A percentile compares a stretch with the other conserved stretches of the same genome.
Conservation (phyloP, 2,797 vertebrate genomes). For the Sebastolobus alascanus region DNA sequence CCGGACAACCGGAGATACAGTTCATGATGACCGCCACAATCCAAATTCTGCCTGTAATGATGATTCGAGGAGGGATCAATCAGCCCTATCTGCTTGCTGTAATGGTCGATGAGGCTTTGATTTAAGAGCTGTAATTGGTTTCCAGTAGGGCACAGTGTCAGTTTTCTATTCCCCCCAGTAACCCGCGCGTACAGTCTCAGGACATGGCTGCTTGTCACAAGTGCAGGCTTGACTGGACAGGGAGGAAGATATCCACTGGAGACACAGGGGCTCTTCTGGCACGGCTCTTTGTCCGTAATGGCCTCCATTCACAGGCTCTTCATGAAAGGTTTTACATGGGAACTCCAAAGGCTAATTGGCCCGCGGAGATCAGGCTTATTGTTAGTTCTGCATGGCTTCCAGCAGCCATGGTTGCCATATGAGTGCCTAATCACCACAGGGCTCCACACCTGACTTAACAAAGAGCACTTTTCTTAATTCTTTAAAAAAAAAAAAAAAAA, state of each 20-base stretch:
- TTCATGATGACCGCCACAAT: conserved; percentile 41
- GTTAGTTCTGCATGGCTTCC: conserved; percentile 86
- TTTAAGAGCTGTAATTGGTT: conserved; percentile 80
- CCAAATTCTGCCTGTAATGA: conserved; percentile 66
- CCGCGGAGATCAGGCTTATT: conserved; percentile 85
- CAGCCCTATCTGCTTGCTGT: conserved; percentile 62
- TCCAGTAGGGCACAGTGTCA: conserved; percentile 69
- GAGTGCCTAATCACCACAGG: conserved; percentile 84
- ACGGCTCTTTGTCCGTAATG: conserved; percentile 77
- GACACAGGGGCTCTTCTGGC: conserved; percentile 74
- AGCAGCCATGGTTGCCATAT: conserved; percentile 80
- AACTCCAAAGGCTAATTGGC: conserved; percentile 87
- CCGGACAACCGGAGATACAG: conserved; percentile 12
- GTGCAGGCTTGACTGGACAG: conserved; percentile 81
- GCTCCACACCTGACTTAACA: conserved; percentile 85
- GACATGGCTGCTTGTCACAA: conserved; percentile 81
- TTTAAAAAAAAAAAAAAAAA: conserved; percentile 33
- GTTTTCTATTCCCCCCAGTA: conserved; percentile 68
- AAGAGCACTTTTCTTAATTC: conserved; percentile 77
- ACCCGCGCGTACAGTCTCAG: conserved; percentile 67
- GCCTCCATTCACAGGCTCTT: conserved; percentile 81
- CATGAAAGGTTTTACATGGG: conserved; percentile 86
- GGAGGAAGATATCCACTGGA: conserved; percentile 78
- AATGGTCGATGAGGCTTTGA: conserved; percentile 73
- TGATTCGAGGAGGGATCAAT: conserved; percentile 66